Conservation (phyloP, 2,888 invertebrate species). For the Drosophila nigritarsus region DNA sequence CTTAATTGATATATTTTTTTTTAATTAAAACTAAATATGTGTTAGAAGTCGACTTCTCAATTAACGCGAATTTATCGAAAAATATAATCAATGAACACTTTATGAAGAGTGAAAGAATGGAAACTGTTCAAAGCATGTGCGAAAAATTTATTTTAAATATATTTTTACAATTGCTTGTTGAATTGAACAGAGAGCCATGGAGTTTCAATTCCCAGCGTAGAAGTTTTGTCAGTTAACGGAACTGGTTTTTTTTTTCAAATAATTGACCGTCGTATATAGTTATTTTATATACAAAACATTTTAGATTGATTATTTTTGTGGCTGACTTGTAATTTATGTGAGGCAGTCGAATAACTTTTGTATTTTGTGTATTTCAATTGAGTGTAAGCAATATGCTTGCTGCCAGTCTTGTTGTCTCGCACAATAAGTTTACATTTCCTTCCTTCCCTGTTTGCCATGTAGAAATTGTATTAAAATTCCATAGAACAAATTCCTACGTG, state of each 20-base stretch:
- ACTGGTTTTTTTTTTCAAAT: not conserved
- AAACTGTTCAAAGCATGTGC: not conserved
- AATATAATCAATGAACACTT: not conserved
- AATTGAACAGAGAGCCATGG: too few relatives aligned
- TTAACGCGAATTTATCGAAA: conserved; percentile 26
- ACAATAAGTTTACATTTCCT: not conserved
- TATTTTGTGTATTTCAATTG: not conserved
- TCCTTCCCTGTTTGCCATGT: not conserved
- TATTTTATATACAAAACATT: not conserved
- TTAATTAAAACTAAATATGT: conserved; percentile 18
- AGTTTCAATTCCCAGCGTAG: not conserved
- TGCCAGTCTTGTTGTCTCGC: not conserved
- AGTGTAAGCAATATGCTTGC: not conserved
- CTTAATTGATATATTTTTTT: not conserved
- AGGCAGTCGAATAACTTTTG: not conserved
- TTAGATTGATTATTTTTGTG: not conserved
- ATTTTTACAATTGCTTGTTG: conserved; percentile 2
- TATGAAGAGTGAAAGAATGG: conserved; percentile 2
- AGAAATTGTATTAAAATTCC: not conserved
- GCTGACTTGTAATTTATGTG: not conserved
- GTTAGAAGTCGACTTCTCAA: conserved; percentile 26
- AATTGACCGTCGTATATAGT: too few relatives aligned
- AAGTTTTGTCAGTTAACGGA: not conserved
- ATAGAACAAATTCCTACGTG: conserved; percentile 20
- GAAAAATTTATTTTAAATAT: conserved; percentile 1